Conservation (phyloP, 2,888 invertebrate genomes). For the Acleris emargana region DNA sequence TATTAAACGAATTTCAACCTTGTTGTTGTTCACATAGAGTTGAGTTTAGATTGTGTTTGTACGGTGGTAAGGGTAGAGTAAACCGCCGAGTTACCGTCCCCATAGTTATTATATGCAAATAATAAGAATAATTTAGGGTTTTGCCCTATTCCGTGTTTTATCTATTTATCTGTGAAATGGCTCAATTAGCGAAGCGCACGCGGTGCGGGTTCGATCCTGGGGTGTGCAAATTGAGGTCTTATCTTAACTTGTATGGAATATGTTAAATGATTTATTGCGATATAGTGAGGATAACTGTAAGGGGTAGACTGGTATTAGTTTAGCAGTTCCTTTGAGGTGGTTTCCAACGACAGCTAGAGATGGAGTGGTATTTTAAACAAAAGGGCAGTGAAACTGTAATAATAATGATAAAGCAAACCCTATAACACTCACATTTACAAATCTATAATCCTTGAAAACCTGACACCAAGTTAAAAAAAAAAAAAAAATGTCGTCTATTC, state of each 20-base stretch:
- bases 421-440: too few species aligned
- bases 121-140: constrained; percentile 79
- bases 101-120: constrained; percentile 81
- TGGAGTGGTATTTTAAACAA: too few species aligned
- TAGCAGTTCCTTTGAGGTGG: not conserved
- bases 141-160: constrained; percentile 76
- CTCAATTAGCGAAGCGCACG: constrained; percentile 75
- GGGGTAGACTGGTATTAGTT: constrained; percentile 12
- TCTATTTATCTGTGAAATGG: constrained; percentile 83
- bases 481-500: too few species aligned
- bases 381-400: too few species aligned
- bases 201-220: constrained; percentile 38
- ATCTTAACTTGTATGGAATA: constrained; percentile 68
- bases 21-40: not conserved
- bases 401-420: too few species aligned
- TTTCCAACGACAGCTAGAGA: too few species aligned
- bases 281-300: constrained; percentile 42
- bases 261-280: constrained; percentile 76
- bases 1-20: rapidly evolving
- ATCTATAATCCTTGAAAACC: too few species aligned
- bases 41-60: not conserved
- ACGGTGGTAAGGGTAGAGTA: constrained; percentile 14
- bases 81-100: constrained; percentile 55
- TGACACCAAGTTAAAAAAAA: too few species aligned
- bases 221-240: constrained; percentile 57